Base-by-base conservation (phyloP, 2,888 invertebrate species). In the Sphecodes monilicornis region DNA sequence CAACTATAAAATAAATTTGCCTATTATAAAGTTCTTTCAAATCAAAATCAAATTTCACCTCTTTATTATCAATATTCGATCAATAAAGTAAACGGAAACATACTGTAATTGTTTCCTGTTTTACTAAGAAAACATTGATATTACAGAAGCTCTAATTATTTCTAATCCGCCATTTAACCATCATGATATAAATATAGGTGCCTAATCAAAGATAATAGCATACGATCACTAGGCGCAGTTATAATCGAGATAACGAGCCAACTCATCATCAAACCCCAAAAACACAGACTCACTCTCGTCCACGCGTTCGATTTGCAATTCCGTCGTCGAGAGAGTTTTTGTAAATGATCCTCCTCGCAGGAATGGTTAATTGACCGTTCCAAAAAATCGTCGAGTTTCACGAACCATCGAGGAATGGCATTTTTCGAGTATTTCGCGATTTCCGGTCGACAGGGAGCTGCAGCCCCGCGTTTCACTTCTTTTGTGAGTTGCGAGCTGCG, bases 401-500 rank as follows among this genome's bases (percentile, higher is more conserved):
- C 26, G 16, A 60, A 26, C 60, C 29, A 29, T 29, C 60, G 29
- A 16, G 29, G 16, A 60, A 29, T 60, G 29, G 60, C 29, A 60
- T 60, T 60, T 60, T 60, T 60, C 60, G 60, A 60, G 26, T 60
- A 29, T 60, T 60, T 29, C 60, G 60, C 16, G 29, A 60, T 60
- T 60, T 60, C 60, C 60, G 60, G 60, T 29, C 60, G 60, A 60
- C 60, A 16, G 60, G 5, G 16, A 60, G 60, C 13, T 50, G n/a
- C 50, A 60, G 29, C 69, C 68, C 10, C 57, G 43, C 50, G 36
- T 78, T 81, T 78, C 73, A 43, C 60, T 16, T 60, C 81, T 80
- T 80, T 76, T 41, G 43, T 71, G 75, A 76, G 69, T 57, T 41
- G 29, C 80, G 70, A 80, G 75, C 75, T 76, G 80, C 71, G 68